A percentile compares a stretch with the other conserved stretches of the same genome.
phyloP scores from a whole-genome alignment of 2,888 invertebrate genomes.

The Gryllus longicercus region DNA sequence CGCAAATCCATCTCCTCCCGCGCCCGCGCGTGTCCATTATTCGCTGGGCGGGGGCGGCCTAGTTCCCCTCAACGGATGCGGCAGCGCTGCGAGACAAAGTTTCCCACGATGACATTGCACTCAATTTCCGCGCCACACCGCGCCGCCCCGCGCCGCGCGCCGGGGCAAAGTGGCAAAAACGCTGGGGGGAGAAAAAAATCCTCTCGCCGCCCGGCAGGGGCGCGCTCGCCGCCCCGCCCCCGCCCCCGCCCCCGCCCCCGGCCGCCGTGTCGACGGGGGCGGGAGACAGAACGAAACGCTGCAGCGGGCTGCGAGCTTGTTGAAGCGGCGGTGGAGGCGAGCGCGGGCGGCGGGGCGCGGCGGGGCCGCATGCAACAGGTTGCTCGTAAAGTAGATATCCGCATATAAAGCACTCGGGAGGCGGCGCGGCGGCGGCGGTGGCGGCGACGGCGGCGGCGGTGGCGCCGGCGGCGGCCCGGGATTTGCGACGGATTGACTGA shows the following conservation, averaged over 20 bases:
- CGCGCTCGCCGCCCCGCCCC: constrained; percentile 20
- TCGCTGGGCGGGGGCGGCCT: too few relatives aligned
- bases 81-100: constrained; percentile 32
- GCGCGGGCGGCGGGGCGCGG: constrained; percentile 37
- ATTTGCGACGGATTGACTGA: constrained; percentile 37
- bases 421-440: constrained; percentile 17
- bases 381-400: constrained; percentile 55
- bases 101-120: constrained; percentile 35
- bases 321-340: constrained; percentile 28
- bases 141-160: not conserved
- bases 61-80: not conserved
- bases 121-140: constrained; percentile 34
- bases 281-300: not conserved
- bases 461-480: constrained; percentile 22
- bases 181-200: constrained; percentile 22
- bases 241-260: constrained; percentile 2
- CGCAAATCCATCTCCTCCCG: too few relatives aligned
- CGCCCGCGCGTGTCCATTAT: too few relatives aligned
- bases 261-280: constrained; percentile 20
- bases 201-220: not conserved
- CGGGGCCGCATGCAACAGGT: constrained; percentile 47
- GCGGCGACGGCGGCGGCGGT: not conserved
- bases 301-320: constrained; percentile 24
- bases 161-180: not conserved
- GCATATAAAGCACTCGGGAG: constrained; percentile 45